phyloP scores from a whole-genome alignment of 2,888 invertebrate species.

The Oligia fasciuncula region DNA sequence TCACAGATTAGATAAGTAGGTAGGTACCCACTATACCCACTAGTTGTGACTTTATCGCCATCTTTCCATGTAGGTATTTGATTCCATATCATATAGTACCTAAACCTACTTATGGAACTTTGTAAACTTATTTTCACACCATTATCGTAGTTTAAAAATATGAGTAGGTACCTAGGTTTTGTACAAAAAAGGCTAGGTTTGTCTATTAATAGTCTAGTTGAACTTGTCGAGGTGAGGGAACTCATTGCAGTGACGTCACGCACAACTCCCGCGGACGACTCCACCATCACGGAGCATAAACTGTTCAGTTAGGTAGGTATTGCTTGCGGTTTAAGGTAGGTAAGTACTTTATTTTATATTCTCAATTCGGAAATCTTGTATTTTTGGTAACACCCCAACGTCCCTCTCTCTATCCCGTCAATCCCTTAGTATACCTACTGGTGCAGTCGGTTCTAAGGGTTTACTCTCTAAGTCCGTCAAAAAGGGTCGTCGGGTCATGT shows the following conservation, averaged over 20 bases:
- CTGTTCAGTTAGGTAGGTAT: not conserved
- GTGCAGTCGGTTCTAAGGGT: not conserved
- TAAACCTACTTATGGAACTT: not conserved
- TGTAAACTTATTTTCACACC: not conserved
- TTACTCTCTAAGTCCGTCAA: not conserved
- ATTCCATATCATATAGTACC: not conserved
- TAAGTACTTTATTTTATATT: no score
- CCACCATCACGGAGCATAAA: not conserved
- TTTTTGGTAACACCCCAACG: not conserved
- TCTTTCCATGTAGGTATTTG: not conserved
- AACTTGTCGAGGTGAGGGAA: conserved; percentile 3
- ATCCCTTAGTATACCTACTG: not conserved
- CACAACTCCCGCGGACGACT: not conserved
- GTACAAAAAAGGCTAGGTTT: not conserved
- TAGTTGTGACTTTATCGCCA: not conserved
- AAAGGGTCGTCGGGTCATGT: not conserved
- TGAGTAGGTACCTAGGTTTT: not conserved
- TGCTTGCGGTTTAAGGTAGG: not conserved
- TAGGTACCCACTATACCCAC: not conserved
- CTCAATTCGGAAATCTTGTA: not conserved
- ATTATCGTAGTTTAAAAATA: not conserved
- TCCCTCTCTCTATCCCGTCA: not conserved
- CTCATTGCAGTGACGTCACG: conserved; percentile 14
- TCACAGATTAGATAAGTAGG: not conserved
- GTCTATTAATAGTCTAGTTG: conserved; percentile 5